Base-by-base conservation (phyloP, 1,140 invertebrate species). In the Aphaenogaster ashmeadi region DNA sequence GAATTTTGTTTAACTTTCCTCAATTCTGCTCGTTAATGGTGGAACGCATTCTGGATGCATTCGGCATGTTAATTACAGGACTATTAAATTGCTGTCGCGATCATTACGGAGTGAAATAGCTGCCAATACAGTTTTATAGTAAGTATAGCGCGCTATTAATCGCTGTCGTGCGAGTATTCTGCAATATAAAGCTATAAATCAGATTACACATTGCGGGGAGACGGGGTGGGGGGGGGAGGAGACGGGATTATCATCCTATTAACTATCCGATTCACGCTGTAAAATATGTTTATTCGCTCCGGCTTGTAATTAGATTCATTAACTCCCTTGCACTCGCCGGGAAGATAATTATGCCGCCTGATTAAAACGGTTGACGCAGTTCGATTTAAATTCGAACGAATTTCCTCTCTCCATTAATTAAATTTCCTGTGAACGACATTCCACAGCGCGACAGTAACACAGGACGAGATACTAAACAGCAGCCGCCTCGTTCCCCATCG, bases 1-100 rank as follows among this genome's bases (percentile, higher is more conserved):
- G 66, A 91, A 91, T 88, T 90, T 90, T 90, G 87, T 90, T 90
- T 90, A 90, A 91, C 71, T 78, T 88, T 90, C 79, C 86, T 80
- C 77, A 72, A 88, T 90, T 90, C 71, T 54, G 75, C 60, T 91
- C 89, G 69, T 90, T 88, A 91, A 90, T 80, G 71, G 75, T 21
- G 71, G 62, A 77, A 79, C 66, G 87, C 78, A 88, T 90, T 91
- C 79, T 58, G 69, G 56, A 88, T 79, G 88, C 83, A 87, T 67
- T 90, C 64, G 47, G 64, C 90, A 91, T 88, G 90, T 90, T 91
- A 91, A 91, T 91, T 91, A 91, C 87, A 88, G 54, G 80, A 50
- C 87, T 88, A 91, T 91, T 91, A 91, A 90, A 90, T 90, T 88
- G 83, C 78, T 44, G 56, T 78, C 62, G 87, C 81, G 83, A 90